These are phyloP conservation scores for Stenichneumon culpator DNA, from an alignment of 2,888 invertebrate genomes.

Conservation along the genomic window DNA sequence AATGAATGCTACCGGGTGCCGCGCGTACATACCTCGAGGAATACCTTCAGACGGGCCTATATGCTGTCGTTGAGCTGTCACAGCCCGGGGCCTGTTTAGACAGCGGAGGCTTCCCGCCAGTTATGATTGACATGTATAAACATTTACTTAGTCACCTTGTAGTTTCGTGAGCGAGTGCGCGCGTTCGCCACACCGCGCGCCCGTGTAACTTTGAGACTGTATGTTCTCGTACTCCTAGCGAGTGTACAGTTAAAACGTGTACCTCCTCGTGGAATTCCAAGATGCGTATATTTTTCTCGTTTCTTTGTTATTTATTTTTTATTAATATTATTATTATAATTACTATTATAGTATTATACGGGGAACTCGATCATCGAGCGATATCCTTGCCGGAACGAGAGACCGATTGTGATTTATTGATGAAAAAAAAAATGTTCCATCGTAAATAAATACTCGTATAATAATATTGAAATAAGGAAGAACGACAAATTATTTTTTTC, in stretches of 20 bases:
- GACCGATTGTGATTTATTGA: no score
- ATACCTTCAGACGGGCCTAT: conserved; percentile 9
- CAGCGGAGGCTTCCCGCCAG: conserved; percentile 76
- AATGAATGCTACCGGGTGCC: conserved; percentile 72
- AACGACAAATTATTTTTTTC: no score
- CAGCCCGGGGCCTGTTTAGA: conserved; percentile 76
- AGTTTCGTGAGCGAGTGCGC: conserved; percentile 63
- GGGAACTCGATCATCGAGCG: no score
- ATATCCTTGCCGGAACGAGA: no score
- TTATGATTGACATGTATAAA: conserved; percentile 80
- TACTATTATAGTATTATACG: background rate
- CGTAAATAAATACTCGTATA: no score
- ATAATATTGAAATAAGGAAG: no score
- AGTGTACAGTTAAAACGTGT: conserved; percentile 34
- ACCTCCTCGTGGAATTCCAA: conserved; percentile 3
- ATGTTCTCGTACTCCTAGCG: conserved; percentile 9
- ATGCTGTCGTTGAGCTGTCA: background rate
- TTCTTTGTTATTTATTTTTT: background rate
- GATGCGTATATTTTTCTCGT: background rate
- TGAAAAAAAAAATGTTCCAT: no score
- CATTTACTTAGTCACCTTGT: conserved; percentile 79
- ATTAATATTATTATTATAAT: no score
- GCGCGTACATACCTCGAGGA: conserved; percentile 53
- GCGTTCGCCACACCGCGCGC: conserved; percentile 15
- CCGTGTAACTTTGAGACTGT: background rate